A percentile compares a stretch with the other conserved stretches of the same genome.
phyloP scores from a whole-genome alignment of 64 coral and sea anemone genomes.

The Dendrophyllia cribrosa region DNA sequence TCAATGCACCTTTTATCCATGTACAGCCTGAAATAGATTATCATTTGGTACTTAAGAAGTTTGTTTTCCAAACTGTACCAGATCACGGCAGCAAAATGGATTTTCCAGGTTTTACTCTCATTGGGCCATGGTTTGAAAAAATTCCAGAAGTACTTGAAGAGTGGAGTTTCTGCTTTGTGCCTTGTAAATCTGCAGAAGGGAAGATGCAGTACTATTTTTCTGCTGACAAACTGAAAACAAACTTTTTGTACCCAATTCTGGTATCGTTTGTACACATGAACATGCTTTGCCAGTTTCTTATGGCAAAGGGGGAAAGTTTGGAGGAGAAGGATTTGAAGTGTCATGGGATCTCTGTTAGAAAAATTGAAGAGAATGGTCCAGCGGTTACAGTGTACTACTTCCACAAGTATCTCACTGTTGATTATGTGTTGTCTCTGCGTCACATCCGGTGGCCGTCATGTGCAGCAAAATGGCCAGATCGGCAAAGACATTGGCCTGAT shows the following conservation, averaged over 20 bases:
- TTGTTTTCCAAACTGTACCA: constrained; percentile 23
- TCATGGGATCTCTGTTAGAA: constrained; percentile 41
- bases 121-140: constrained; percentile 37
- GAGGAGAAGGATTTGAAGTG: constrained; percentile 11
- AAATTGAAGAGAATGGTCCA: constrained; percentile 54
- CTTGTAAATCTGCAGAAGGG: background rate
- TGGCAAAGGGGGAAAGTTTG: constrained; percentile 39
- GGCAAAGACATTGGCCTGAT: constrained; percentile 45
- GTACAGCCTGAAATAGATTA: constrained; percentile 49
- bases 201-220: constrained; percentile 26
- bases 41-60: constrained; percentile 47
- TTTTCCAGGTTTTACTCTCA: constrained; percentile 51
- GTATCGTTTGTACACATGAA: constrained; percentile 22
- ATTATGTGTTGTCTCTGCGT: constrained; percentile 51
- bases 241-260: constrained; percentile 30
- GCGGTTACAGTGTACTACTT: constrained; percentile 39
- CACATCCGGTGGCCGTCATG: constrained; percentile 40
- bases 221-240: constrained; percentile 34
- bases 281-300: constrained; percentile 4
- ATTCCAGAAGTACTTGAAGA: constrained; percentile 39
- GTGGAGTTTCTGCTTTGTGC: constrained; percentile 47
- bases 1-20: constrained; percentile 29
- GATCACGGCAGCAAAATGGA: constrained; percentile 21
- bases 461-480: constrained; percentile 22
- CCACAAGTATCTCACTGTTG: constrained; percentile 27